Conservation (phyloP, 2,797 vertebrate genomes). For the Manis crassicaudata region DNA sequence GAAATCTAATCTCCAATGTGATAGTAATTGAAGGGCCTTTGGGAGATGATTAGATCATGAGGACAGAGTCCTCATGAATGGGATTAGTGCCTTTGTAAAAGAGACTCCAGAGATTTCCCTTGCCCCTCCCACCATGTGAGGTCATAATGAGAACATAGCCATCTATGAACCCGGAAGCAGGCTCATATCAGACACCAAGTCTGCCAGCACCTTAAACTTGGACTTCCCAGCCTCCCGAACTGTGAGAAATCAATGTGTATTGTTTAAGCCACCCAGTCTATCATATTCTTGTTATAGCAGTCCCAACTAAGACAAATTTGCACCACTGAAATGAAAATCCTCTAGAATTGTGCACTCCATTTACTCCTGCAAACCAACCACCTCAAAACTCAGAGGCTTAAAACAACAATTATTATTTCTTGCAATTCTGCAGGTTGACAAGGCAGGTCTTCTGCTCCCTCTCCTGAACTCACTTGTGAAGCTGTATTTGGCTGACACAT, state of each 20-base stretch:
- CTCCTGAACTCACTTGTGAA: neutral
- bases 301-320: neutral
- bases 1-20: neutral
- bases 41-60: neutral
- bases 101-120: neutral
- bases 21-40: neutral
- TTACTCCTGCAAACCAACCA: conserved; percentile 47
- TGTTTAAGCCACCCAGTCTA: neutral
- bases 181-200: neutral
- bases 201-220: neutral
- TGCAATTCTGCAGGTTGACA: neutral
- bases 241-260: neutral
- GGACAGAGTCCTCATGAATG: neutral
- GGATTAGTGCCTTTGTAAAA: neutral
- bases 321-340: conserved; percentile 32
- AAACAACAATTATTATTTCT: conserved; percentile 41
- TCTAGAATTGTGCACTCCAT: neutral
- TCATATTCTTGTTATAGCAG: neutral
- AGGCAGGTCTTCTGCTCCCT: neutral
- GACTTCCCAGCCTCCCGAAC: neutral
- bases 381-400: conserved; percentile 57
- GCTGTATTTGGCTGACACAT: neutral
- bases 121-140: neutral
- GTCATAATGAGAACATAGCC: neutral
- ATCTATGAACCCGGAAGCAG: neutral